These are phyloP conservation scores for Corapipo altera DNA, from an alignment of 2,113 vertebrate species.

Conservation along the genomic window DNA sequence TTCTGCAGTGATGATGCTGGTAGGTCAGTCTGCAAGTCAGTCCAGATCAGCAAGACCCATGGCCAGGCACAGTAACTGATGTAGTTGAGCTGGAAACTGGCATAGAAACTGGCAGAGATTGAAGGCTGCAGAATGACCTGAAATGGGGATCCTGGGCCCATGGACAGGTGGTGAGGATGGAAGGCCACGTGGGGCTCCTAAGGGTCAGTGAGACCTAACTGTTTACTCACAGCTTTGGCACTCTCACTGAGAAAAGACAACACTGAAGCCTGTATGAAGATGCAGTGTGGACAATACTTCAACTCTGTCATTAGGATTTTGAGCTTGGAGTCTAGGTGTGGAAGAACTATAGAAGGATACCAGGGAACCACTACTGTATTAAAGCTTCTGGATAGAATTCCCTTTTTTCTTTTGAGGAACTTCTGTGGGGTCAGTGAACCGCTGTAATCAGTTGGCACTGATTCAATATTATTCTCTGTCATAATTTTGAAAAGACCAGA, in stretches of 20 bases:
- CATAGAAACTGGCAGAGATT: neutral
- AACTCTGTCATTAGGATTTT: neutral
- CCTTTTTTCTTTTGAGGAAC: neutral
- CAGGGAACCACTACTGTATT: neutral
- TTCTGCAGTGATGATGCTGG: neutral
- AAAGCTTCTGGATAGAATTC: neutral
- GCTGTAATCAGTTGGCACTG: neutral
- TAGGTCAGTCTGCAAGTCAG: neutral
- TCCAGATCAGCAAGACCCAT: neutral
- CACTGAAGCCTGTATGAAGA: neutral
- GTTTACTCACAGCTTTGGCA: neutral
- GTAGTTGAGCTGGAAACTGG: neutral
- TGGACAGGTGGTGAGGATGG: fast-evolving
- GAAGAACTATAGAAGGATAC: neutral
- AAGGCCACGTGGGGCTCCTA: neutral
- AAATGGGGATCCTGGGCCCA: neutral
- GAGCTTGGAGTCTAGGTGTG: neutral
- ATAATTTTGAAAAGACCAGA: neutral
- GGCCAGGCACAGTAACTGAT: neutral
- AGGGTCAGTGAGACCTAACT: neutral
- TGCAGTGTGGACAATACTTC: neutral
- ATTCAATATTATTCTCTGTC: neutral
- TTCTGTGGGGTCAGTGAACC: neutral
- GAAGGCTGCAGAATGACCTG: neutral
- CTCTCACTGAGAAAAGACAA: neutral